A percentile compares a stretch with the other conserved stretches of the same genome.
Conservation (phyloP, 2,888 invertebrate genomes). For the Leucophenga maculata region DNA sequence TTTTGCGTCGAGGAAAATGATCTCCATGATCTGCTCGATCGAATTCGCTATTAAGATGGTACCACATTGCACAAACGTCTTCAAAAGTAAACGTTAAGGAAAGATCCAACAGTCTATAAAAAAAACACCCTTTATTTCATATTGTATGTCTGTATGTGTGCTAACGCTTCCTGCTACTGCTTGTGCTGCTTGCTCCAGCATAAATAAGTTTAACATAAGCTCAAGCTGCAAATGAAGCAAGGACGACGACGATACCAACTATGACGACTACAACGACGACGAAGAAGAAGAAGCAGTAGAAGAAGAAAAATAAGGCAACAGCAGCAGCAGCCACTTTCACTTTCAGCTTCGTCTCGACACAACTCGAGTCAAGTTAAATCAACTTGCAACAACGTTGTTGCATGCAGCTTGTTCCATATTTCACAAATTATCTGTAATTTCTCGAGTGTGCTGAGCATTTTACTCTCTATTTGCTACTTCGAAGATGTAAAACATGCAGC, state of each 20-base stretch:
- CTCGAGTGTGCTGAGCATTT: conserved; percentile 44
- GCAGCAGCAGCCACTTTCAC: conserved; percentile 53
- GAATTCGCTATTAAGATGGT: too few relatives aligned
- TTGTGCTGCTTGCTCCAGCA: too few relatives aligned
- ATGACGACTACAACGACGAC: conserved; percentile 37
- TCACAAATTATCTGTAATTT: conserved; percentile 68
- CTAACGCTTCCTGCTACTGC: conserved; percentile 2
- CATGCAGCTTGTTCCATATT: conserved; percentile 55
- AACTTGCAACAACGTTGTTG: conserved; percentile 35
- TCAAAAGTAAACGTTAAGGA: too few relatives aligned
- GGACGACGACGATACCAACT: conserved; percentile 35
- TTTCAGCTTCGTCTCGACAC: conserved; percentile 39
- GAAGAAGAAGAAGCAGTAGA: conserved; percentile 18
- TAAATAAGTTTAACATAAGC: conserved; percentile 28
- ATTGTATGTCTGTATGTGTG: conserved; percentile 31
- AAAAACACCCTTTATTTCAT: too few relatives aligned
- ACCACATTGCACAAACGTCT: too few relatives aligned
- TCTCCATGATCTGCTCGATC: too few relatives aligned
- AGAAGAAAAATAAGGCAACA: neutral
- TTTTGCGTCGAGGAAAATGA: too few relatives aligned
- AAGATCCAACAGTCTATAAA: too few relatives aligned
- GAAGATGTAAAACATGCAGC: conserved; percentile 7
- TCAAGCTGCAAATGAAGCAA: conserved; percentile 44
- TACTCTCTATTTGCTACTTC: conserved; percentile 15
- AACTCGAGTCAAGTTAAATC: conserved; percentile 4